Percentiles rank a stretch among this genome's conserved stretches.
Evolutionary conservation across 2,888 invertebrate genomes (phyloP).

Genomic region (Agrochola litura): DNA sequence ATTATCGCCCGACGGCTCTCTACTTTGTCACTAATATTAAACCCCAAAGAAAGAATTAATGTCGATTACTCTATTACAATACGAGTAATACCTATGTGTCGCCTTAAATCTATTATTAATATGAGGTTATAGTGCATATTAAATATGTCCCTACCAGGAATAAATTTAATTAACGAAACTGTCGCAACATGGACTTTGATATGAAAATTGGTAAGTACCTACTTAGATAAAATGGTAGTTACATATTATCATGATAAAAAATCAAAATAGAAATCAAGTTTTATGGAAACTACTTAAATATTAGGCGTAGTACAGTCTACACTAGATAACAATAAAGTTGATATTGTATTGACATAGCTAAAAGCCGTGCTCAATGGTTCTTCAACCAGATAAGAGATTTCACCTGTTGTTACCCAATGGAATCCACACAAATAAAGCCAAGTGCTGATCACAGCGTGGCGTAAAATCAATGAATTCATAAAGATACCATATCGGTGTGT

Average conservation of each 20-base stretch:
- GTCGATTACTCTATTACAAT: background rate
- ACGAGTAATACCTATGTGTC: background rate
- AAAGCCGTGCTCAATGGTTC: slow-evolving; percentile 72
- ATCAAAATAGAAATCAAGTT: slow-evolving; percentile 45
- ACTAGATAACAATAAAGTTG: slow-evolving; percentile 41
- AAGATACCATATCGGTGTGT: slow-evolving; percentile 77
- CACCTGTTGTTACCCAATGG: slow-evolving; percentile 58
- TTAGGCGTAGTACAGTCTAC: slow-evolving; percentile 41
- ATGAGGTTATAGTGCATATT: slow-evolving; percentile 10
- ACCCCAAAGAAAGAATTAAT: background rate
- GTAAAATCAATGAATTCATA: slow-evolving; percentile 78
- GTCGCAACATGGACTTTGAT: slow-evolving; percentile 39
- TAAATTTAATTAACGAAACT: slow-evolving; percentile 49
- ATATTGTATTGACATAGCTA: slow-evolving; percentile 72
- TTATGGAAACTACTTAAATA: slow-evolving; percentile 42
- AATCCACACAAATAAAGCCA: slow-evolving; percentile 45
- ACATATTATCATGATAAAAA: slow-evolving; percentile 38
- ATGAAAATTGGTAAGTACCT: slow-evolving; percentile 28
- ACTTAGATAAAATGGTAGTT: slow-evolving; percentile 45
- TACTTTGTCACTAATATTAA: background rate
- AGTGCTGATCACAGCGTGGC: slow-evolving; percentile 57
- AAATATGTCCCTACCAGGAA: background rate
- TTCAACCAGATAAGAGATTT: slow-evolving; percentile 71
- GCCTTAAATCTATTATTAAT: background rate
- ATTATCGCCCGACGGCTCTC: background rate